Base-by-base conservation (phyloP, 2,888 invertebrate species). In the Amblyjoppa fuscipennis region DNA sequence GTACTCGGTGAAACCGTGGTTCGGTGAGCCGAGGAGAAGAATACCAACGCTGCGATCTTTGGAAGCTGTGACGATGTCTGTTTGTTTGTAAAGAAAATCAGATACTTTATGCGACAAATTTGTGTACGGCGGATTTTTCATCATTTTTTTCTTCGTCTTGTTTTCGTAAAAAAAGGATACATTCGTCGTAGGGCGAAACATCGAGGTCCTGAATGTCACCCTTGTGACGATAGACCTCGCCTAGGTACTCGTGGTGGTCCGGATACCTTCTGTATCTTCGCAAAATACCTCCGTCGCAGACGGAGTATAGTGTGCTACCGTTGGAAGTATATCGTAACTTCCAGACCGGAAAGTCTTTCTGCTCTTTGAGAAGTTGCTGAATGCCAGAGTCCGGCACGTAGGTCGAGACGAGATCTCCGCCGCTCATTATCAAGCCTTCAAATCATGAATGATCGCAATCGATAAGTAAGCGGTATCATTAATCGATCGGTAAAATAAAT, bases 171-270 rank as follows among this genome's bases (percentile, higher is more conserved):
- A 85, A 90, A 94, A 94, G 94, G 94, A 94, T 95, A 95, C 95
- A 95, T 92, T 95, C 95, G 91, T 95, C 95, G 88, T 94, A 95
- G 0, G 95, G 94, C 13, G 95, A 95, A 82, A 95, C 93, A 89
- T 95, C 95, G 87, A 95, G 91, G 84, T 95, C 95, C 87, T 94
- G 94, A 83, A 95, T 94, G 86, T 95, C 95, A 11, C 93, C 93
- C 87, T 93, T 94, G 88, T 95, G 95, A 5, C 91, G 89, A 88
- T 93, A 95, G n/a, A 95, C 94, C 86, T 95, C 94, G 41, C 95
- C 95, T 16, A 95, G 90, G 88, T 93, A 94, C 85, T 94, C 93
- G 82, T 95, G 95, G 85, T 94, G 94, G 85, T 94, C 94, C 25
- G 95, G 94, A 91, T 95, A 94, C 38, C 95, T 91, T 51, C 95